phyloP scores from a whole-genome alignment of 2,113 vertebrate species.

The Todiramphus chloris region DNA sequence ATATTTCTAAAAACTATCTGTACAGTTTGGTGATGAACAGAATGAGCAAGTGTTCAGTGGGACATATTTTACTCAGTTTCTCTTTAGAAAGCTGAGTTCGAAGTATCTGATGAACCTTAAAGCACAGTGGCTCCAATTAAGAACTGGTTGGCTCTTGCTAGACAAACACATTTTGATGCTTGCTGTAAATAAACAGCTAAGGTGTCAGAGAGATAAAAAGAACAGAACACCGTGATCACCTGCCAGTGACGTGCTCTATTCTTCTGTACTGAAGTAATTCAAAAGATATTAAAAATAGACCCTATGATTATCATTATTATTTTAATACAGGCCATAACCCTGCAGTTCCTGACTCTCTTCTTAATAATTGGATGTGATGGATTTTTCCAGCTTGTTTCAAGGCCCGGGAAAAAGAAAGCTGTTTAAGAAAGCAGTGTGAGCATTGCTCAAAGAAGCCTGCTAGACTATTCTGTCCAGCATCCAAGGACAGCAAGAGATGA shows the following conservation, averaged over 20 bases:
- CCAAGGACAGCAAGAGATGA: not conserved
- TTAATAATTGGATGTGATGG: not conserved
- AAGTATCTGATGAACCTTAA: not conserved
- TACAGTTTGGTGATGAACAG: not conserved
- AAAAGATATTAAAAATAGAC: not conserved
- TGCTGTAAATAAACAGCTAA: not conserved
- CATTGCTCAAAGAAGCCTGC: not conserved
- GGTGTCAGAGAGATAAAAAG: not conserved
- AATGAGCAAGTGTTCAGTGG: not conserved
- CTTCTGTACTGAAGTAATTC: not conserved
- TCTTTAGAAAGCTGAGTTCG: not conserved
- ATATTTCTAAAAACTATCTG: not conserved
- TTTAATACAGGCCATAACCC: not conserved
- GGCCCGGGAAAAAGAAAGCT: not conserved
- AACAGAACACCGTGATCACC: not conserved
- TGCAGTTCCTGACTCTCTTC: not conserved
- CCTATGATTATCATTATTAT: not conserved
- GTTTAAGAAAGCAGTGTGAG: not conserved
- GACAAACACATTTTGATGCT: not conserved
- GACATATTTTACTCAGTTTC: not conserved
- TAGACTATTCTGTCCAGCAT: not conserved
- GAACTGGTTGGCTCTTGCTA: not conserved
- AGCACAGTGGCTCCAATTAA: not conserved
- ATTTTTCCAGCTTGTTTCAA: not conserved
- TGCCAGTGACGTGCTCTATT: not conserved